phyloP scores from a whole-genome alignment of 2,113 vertebrate genomes.

The Bothrops jararaca region DNA sequence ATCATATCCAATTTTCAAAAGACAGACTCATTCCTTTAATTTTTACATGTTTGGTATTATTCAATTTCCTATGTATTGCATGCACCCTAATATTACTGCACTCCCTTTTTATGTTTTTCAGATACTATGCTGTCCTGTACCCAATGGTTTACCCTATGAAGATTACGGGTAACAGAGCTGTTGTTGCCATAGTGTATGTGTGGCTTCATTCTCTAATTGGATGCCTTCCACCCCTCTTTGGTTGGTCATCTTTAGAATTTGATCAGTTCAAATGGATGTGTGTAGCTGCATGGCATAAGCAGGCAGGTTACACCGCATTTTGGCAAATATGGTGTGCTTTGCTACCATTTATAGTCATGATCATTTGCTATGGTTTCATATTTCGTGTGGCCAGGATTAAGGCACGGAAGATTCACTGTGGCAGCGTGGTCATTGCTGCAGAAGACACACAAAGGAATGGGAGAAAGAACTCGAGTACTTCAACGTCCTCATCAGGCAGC shows the following conservation, averaged over 20 bases:
- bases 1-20: neutral
- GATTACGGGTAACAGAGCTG: constrained; percentile 93
- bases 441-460: constrained; percentile 78
- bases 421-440: constrained; percentile 78
- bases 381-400: constrained; percentile 95
- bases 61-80: neutral
- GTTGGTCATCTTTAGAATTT: constrained; percentile 94
- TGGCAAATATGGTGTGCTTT: constrained; percentile 94
- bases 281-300: constrained; percentile 90
- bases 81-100: neutral
- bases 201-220: constrained; percentile 94
- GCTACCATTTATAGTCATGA: constrained; percentile 85
- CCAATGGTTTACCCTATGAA: constrained; percentile 99
- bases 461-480: constrained; percentile 93
- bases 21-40: neutral
- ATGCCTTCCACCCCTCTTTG: constrained; percentile 92
- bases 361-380: constrained; percentile 92
- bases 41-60: neutral
- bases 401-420: constrained; percentile 94
- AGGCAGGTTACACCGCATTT: constrained; percentile 85
- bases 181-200: constrained; percentile 86
- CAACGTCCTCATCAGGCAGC: constrained; percentile 89
- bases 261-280: constrained; percentile 97
- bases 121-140: constrained; percentile 97
- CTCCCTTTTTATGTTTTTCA: constrained; percentile 47